Evolutionary conservation across 2,888 invertebrate species (phyloP).

Genomic region (Leptothorax acervorum): DNA sequence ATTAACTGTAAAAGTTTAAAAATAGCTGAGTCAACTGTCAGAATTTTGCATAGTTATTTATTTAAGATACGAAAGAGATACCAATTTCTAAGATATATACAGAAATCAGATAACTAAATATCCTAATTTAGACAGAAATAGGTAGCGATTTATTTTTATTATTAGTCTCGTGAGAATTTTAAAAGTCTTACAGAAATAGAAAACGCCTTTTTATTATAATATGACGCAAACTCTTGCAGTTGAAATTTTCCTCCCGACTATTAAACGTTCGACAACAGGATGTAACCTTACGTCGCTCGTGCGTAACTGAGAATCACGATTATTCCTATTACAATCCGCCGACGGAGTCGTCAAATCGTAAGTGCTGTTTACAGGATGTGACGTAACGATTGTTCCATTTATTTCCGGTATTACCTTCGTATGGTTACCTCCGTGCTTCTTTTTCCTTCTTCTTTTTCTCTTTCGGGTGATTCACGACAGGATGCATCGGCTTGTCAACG

Average conservation of each 20-base stretch:
- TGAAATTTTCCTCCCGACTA: background rate
- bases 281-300: conserved; percentile 55
- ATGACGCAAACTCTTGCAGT: background rate
- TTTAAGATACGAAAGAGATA: background rate
- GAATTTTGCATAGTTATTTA: background rate
- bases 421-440: conserved; percentile 50
- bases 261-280: conserved; percentile 51
- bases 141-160: background rate
- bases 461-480: conserved; percentile 51
- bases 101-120: background rate
- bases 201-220: background rate
- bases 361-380: conserved; percentile 67
- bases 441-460: conserved; percentile 13
- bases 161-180: background rate
- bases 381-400: conserved; percentile 62
- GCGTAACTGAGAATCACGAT: conserved; percentile 66
- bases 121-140: background rate
- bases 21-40: background rate
- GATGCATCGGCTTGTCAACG: conserved; percentile 66
- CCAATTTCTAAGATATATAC: background rate
- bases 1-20: background rate
- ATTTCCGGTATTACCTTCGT: conserved; percentile 58
- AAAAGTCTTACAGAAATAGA: background rate
- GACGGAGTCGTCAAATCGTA: conserved; percentile 64
- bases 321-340: conserved; percentile 56